A percentile compares a stretch with the other conserved stretches of the same genome.
Evolutionary conservation across 1,140 invertebrate species (phyloP).

Genomic region (Bilobella aurantiaca): DNA sequence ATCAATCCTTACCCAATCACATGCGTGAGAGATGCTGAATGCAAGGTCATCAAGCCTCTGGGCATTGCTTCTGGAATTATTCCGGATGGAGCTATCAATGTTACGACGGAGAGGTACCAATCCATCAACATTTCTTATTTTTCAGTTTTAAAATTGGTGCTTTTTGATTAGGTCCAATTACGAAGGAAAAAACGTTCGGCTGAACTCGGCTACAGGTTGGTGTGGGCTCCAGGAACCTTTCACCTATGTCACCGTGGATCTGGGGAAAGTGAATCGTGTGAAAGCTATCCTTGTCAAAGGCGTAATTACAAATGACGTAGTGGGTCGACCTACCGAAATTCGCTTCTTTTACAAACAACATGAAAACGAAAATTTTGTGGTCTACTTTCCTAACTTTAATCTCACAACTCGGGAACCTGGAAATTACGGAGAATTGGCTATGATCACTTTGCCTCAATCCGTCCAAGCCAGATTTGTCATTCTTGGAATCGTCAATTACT

Average conservation of each 20-base stretch:
- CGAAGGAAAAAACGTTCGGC: conserved; percentile 75
- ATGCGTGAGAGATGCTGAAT: conserved; percentile 84
- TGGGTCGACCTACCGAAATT: conserved; percentile 86
- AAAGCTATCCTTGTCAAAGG: conserved; percentile 87
- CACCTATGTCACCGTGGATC: conserved; percentile 86
- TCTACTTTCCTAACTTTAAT: conserved; percentile 93
- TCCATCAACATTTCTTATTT: conserved; percentile 5
- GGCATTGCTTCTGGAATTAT: conserved; percentile 83
- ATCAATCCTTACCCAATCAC: conserved; percentile 81
- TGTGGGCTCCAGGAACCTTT: conserved; percentile 89
- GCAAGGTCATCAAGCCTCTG: conserved; percentile 80
- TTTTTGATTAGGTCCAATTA: conserved; percentile 59
- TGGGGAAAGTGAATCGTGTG: conserved; percentile 77
- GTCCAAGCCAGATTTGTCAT: conserved; percentile 88
- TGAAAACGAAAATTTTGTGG: conserved; percentile 85
- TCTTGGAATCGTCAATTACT: conserved; percentile 83
- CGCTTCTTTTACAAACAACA: conserved; percentile 93
- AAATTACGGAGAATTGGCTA: conserved; percentile 86
- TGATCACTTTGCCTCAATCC: conserved; percentile 87
- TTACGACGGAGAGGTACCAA: conserved; percentile 64
- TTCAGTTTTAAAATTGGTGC: not conserved
- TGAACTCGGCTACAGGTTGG: conserved; percentile 90
- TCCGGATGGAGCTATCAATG: conserved; percentile 90
- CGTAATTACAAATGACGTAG: conserved; percentile 87
- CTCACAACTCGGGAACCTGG: conserved; percentile 83